Base-by-base conservation (phyloP, 2,797 vertebrate species). In the Rhincodon typus region DNA sequence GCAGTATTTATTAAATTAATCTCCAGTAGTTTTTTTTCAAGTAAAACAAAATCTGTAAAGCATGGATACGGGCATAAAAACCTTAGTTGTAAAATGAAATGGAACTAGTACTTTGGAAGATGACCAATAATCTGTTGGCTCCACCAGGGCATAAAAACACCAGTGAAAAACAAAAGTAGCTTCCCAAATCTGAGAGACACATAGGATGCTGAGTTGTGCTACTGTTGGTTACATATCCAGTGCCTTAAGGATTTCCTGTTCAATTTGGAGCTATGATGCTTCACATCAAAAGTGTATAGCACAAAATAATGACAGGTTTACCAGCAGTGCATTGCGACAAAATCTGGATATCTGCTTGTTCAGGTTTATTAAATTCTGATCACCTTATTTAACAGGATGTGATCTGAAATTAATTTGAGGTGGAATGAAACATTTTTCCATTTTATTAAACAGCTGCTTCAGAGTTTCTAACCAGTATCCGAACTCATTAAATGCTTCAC, bases 301-400 rank as follows among this genome's bases (percentile, higher is more conserved):
- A n/a, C 88, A 66, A 57, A 91, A 66, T 13, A 66, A n/a, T 91
- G 53, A 15, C 57, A 4, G 93, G 8, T 72, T 74, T 27, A 74
- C 74, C 70, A 30, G 46, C 70, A n/a, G 94, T 46, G 19, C 46
- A 57, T 42, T 19, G 27, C 94, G 17, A 23, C 21, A 66, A 94
- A n/a, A 12, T 72, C 66, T 70, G 19, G 67, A 94, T 42, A 94
- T 25, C 67, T 74, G 94, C 4, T 95, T 50, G 23, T 77, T 57
- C 70, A 30, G 67, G 67, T 1, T 17, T 34, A 74, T 53, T 30
- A 91, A n/a, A 34, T 4, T 91, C 46, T 53, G 13, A 57, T 95
- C 94, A 95, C 50, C 70, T 77, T 25, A 3, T 95, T 74, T 95
- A 95, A 74, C 70, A 21, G 94, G 70, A 74, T 30, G 70, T 77